Evolutionary conservation across 2,113 vertebrate genomes (phyloP).

Genomic region (Chaenocephalus aceratus): DNA sequence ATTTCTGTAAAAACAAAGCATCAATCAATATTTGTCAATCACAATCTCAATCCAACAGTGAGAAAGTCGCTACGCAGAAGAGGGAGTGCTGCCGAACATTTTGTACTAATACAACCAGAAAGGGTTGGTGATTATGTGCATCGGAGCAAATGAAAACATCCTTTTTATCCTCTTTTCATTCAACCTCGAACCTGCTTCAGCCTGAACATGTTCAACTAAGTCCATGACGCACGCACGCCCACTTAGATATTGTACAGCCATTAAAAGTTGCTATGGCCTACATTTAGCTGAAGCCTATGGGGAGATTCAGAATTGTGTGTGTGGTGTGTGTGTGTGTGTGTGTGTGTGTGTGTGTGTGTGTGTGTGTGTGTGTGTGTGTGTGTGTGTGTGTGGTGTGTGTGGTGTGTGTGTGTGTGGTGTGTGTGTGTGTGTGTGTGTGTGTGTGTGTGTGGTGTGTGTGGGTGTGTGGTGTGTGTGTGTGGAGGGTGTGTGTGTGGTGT

Average conservation of each 20-base stretch:
- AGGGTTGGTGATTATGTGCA: background rate
- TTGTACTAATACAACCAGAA: constrained; percentile 15
- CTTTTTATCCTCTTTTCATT: background rate
- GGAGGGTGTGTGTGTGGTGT: too few relatives aligned
- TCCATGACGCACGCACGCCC: background rate
- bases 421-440: too few relatives aligned
- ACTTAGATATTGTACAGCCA: constrained; percentile 4
- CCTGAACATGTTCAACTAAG: constrained; percentile 6
- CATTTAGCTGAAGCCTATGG: constrained; percentile 16
- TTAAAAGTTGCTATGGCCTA: constrained; percentile 5
- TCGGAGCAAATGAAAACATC: background rate
- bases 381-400: too few relatives aligned
- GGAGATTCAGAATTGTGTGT: background rate
- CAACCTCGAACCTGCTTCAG: constrained; percentile 21
- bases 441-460: too few relatives aligned
- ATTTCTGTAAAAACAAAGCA: background rate
- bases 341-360: too few relatives aligned
- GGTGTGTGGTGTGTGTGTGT: too few relatives aligned
- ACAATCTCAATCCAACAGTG: constrained; percentile 15
- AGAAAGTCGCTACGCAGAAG: background rate
- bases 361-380: too few relatives aligned
- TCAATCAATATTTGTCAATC: constrained; percentile 21
- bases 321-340: background rate
- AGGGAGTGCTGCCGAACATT: background rate
- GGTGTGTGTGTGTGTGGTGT: too few relatives aligned